A percentile compares a stretch with the other conserved stretches of the same genome.
phyloP scores from a whole-genome alignment of 2,888 invertebrate species.

The Phania funesta region DNA sequence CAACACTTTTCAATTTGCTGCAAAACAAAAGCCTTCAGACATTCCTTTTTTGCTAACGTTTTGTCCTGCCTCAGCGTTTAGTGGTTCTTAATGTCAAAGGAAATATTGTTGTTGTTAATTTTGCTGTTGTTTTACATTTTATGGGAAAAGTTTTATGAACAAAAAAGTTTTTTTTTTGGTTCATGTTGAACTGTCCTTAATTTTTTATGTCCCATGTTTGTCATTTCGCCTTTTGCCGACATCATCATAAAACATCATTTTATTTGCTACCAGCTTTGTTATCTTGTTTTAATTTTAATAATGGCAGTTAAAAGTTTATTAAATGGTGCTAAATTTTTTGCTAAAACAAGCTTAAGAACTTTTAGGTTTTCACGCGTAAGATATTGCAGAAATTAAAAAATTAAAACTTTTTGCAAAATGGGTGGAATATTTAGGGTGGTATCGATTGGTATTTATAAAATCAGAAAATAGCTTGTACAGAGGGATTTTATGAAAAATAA shows the following conservation, averaged over 20 bases:
- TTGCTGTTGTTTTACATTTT: background rate
- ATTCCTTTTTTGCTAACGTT: background rate
- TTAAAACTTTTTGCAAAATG: background rate
- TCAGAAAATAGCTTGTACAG: too few relatives aligned
- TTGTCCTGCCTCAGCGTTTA: slow-evolving; percentile 1
- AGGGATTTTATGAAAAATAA: too few relatives aligned
- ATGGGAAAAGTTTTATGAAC: slow-evolving; percentile 40
- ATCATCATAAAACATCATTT: slow-evolving; percentile 33
- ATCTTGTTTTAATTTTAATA: background rate
- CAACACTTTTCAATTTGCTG: background rate
- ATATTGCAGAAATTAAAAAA: background rate
- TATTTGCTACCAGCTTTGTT: background rate
- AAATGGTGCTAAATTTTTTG: background rate
- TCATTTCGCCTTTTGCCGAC: slow-evolving; percentile 31
- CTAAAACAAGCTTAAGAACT: background rate
- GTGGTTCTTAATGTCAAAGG: background rate
- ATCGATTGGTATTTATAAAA: too few relatives aligned
- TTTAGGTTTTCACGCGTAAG: background rate
- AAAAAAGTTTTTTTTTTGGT: background rate
- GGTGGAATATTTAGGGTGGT: too few relatives aligned
- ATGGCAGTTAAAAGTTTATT: background rate
- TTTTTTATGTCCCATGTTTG: slow-evolving; percentile 13
- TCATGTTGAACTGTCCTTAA: background rate
- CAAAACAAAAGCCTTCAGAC: background rate
- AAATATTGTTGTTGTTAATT: slow-evolving; percentile 3